Percentiles rank a stretch among this genome's conserved stretches.
phyloP scores from a whole-genome alignment of 2,888 invertebrate genomes.

The Rhogogaster chlorosoma region DNA sequence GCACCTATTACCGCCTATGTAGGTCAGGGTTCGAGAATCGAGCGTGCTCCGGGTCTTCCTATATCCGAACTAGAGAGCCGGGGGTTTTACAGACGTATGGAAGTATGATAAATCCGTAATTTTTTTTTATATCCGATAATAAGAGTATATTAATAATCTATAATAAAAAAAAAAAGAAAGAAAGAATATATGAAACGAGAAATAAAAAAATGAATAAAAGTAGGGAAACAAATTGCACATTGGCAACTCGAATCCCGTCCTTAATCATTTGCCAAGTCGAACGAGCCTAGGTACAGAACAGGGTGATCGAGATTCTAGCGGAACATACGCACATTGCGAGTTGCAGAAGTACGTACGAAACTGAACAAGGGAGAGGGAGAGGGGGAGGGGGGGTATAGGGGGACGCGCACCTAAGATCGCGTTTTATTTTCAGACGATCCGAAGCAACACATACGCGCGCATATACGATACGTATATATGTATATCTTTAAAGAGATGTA shows the following conservation, averaged over 20 bases:
- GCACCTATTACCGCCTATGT: constrained; percentile 68
- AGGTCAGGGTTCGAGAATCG: constrained; percentile 77
- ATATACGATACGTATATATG: not conserved
- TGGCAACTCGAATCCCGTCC: not conserved
- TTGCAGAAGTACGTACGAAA: too few relatives aligned
- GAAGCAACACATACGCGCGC: not conserved
- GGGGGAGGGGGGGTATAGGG: too few relatives aligned
- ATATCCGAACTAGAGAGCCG: constrained; percentile 40
- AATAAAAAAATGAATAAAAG: not conserved
- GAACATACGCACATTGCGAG: too few relatives aligned
- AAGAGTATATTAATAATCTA: not conserved
- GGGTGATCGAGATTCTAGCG: not conserved
- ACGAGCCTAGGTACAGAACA: not conserved
- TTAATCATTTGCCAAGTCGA: constrained; percentile 35
- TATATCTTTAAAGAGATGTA: not conserved
- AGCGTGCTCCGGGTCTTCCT: constrained; percentile 73
- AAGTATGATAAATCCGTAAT: not conserved
- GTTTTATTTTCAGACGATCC: constrained; percentile 11
- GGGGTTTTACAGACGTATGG: not conserved
- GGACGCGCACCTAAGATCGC: not conserved
- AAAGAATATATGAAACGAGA: too few relatives aligned
- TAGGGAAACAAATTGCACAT: not conserved
- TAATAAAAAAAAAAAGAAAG: not conserved
- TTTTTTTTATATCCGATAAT: not conserved
- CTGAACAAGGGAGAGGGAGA: not conserved